Conservation (phyloP, 2,888 invertebrate genomes). For the Phaonia tiefii region DNA sequence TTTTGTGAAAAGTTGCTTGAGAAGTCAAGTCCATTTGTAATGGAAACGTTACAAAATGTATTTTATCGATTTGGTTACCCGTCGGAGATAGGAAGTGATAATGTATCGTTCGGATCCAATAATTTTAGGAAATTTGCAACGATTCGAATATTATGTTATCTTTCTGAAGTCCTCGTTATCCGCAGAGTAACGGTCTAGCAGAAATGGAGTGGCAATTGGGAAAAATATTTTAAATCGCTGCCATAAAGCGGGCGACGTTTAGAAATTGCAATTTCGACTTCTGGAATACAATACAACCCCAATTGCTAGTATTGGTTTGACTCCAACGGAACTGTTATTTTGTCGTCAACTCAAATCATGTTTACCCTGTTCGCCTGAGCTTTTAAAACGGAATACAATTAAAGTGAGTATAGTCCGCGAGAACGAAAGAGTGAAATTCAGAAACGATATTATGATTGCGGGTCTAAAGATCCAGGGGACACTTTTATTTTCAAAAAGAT, state of each 20-base stretch:
- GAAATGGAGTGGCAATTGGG: slow-evolving; percentile 39
- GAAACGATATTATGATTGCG: slow-evolving; percentile 23
- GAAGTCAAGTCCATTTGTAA: not conserved
- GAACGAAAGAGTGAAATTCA: not conserved
- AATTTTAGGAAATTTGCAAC: slow-evolving; percentile 29
- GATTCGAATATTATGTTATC: slow-evolving; percentile 62
- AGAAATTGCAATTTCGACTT: slow-evolving; percentile 17
- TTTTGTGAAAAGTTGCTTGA: slow-evolving; percentile 1
- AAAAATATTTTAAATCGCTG: too few relatives aligned
- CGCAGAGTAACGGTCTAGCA: slow-evolving; percentile 39
- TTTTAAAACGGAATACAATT: slow-evolving; percentile 4
- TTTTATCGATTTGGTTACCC: slow-evolving; percentile 19
- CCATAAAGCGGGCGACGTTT: not conserved
- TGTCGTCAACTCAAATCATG: not conserved
- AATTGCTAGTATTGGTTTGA: slow-evolving; percentile 15
- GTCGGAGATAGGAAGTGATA: slow-evolving; percentile 18
- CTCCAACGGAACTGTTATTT: slow-evolving; percentile 29
- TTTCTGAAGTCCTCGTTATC: slow-evolving; percentile 56
- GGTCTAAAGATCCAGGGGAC: slow-evolving; percentile 24
- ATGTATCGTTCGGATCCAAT: slow-evolving; percentile 32
- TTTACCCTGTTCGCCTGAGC: not conserved
- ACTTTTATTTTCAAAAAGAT: slow-evolving; percentile 41
- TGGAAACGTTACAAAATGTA: too few relatives aligned
- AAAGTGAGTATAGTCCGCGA: not conserved
- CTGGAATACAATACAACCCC: slow-evolving; percentile 37